Conservation (phyloP, 2,113 vertebrate genomes). For the Dipodomys merriami region DNA sequence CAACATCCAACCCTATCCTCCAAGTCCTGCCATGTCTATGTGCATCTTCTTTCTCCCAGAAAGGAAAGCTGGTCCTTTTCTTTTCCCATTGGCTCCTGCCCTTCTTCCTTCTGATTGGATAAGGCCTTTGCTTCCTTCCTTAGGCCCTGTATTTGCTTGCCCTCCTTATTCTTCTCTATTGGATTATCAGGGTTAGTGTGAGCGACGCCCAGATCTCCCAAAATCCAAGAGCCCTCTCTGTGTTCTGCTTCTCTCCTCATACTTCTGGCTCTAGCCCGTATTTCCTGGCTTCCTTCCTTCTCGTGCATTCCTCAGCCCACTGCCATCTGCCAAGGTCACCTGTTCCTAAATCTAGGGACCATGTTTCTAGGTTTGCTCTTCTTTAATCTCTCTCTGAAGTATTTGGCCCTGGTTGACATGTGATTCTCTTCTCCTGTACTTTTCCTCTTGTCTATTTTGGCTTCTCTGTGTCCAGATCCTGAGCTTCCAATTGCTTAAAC, state of each 20-base stretch:
- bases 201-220: neutral
- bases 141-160: neutral
- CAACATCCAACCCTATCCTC: neutral
- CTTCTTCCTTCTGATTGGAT: neutral
- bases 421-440: neutral
- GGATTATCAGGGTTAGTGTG: neutral
- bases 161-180: neutral
- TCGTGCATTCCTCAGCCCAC: conserved; percentile 45
- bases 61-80: neutral
- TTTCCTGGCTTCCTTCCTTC: conserved; percentile 14
- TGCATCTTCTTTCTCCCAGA: neutral
- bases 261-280: neutral
- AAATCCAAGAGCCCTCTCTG: neutral
- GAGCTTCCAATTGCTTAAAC: neutral
- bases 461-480: neutral
- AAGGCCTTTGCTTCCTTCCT: neutral
- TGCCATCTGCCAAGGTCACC: conserved; percentile 49
- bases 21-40: neutral
- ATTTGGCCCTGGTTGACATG: neutral
- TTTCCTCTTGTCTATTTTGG: no score
- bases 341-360: neutral
- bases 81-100: accelerated
- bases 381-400: neutral
- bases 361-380: neutral
- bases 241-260: neutral